A percentile compares a stretch with the other conserved stretches of the same genome.
Conservation (phyloP, 2,888 invertebrate genomes). For the Lumbricus terrestris region DNA sequence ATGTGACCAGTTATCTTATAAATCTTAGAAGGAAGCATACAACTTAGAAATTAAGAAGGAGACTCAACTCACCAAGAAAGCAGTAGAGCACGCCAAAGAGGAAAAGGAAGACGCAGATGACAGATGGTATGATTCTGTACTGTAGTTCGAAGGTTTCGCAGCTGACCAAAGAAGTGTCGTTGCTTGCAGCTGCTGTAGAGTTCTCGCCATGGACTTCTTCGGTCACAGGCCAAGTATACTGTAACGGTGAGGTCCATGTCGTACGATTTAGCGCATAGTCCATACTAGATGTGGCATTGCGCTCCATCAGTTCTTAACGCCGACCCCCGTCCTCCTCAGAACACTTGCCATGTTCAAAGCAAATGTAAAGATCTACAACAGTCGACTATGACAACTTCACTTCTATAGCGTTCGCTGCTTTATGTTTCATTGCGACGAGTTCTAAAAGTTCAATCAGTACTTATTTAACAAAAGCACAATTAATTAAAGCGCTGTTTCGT, state of each 20-base stretch:
- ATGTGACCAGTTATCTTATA: not conserved
- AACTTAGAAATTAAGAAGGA: not conserved
- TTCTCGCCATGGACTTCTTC: not conserved
- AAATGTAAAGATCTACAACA: not conserved
- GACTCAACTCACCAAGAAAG: slow-evolving; percentile 16
- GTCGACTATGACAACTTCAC: not conserved
- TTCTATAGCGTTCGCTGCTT: not conserved
- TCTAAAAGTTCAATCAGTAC: not conserved
- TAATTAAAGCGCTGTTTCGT: not conserved
- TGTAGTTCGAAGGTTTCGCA: not conserved
- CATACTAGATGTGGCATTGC: not conserved
- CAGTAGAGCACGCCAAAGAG: slow-evolving; percentile 19
- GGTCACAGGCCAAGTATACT: not conserved
- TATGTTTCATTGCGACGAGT: not conserved
- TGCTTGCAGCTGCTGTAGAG: not conserved
- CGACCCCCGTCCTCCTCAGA: not conserved
- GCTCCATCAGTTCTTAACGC: slow-evolving; percentile 3
- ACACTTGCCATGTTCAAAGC: not conserved
- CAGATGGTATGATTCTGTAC: slow-evolving; percentile 19
- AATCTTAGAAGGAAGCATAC: not conserved
- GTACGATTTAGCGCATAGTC: not conserved
- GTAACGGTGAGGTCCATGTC: not conserved
- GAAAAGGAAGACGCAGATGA: slow-evolving; percentile 13
- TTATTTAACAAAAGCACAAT: not conserved
- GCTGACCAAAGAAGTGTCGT: not conserved